Conservation (phyloP, 2,113 vertebrate species). For the Symphodus melops region DNA sequence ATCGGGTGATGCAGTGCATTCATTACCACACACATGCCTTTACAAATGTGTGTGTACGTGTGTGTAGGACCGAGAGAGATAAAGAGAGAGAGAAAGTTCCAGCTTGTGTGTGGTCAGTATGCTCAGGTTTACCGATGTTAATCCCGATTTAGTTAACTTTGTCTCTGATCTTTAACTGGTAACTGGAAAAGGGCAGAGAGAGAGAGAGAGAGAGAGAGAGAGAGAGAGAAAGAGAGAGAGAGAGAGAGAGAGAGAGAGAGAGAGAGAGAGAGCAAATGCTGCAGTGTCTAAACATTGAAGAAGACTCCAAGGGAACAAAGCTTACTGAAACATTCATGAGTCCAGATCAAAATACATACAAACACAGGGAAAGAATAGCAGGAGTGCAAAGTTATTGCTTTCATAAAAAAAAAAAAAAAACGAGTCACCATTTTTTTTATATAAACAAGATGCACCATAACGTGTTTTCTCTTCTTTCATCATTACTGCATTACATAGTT, state of each 20-base stretch:
- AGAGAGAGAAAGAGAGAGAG: conserved; percentile 20
- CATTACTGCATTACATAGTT: neutral
- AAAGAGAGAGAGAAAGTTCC: neutral
- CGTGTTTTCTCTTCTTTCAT: conserved; percentile 6
- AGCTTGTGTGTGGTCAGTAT: conserved; percentile 34
- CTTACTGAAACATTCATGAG: conserved; percentile 76
- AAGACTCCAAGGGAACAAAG: conserved; percentile 69
- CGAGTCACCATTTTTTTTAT: conserved; percentile 8
- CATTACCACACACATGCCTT: conserved; percentile 65
- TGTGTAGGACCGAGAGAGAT: conserved; percentile 1
- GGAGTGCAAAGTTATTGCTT: conserved; percentile 31
- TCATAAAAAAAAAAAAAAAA: conserved; percentile 9
- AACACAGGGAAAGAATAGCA: conserved; percentile 22
- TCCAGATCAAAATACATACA: conserved; percentile 49
- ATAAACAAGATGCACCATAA: neutral
- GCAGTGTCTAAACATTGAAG: conserved; percentile 80
- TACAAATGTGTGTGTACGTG: conserved; percentile 18
- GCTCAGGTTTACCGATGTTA: conserved; percentile 29
- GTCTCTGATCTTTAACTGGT: conserved; percentile 55
- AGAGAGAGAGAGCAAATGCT: conserved; percentile 70
- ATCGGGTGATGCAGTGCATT: conserved; percentile 88
- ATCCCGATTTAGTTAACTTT: conserved; percentile 70
- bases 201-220: conserved; percentile 3
- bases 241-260: conserved; percentile 32
- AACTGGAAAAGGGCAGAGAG: conserved; percentile 52